A percentile compares a stretch with the other conserved stretches of the same genome.
These are phyloP conservation scores for Okamejei kenojei DNA, from an alignment of 2,797 vertebrate species.

Conservation along the genomic window DNA sequence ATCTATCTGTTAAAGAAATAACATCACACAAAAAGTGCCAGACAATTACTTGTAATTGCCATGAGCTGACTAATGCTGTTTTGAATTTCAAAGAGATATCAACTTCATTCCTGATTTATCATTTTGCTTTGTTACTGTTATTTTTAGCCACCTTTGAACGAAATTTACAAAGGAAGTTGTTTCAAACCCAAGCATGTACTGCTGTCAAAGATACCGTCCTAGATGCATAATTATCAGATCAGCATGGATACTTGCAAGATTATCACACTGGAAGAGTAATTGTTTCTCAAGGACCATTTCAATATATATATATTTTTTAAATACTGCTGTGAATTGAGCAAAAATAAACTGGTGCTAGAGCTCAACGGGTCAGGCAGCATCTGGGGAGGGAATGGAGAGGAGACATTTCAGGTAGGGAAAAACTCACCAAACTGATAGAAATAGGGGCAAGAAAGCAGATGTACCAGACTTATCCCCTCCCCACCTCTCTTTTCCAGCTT, in stretches of 20 bases:
- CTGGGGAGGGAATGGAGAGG: no score
- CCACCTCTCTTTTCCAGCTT: no score
- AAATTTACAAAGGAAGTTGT: not conserved
- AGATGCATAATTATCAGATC: not conserved
- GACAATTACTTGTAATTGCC: not conserved
- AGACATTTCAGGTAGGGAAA: no score
- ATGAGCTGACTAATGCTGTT: conserved; percentile 1
- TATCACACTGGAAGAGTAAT: not conserved
- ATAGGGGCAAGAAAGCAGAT: no score
- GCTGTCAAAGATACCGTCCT: not conserved
- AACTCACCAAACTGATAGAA: no score
- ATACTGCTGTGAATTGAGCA: not conserved
- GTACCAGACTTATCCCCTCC: no score
- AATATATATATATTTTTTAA: not conserved
- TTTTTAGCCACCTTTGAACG: not conserved
- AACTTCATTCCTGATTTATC: conserved; percentile 1
- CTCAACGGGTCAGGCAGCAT: no score
- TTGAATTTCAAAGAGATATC: not conserved
- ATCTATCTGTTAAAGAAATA: not conserved
- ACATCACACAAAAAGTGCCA: not conserved
- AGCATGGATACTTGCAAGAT: not conserved
- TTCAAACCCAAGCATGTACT: not conserved
- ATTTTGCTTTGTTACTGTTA: conserved; percentile 9
- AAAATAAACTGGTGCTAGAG: no score
- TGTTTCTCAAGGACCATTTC: not conserved